A percentile compares a stretch with the other conserved stretches of the same genome.
Evolutionary conservation across 2,797 vertebrate species (phyloP).

Genomic region (Odontamblyopus rebecca): DNA sequence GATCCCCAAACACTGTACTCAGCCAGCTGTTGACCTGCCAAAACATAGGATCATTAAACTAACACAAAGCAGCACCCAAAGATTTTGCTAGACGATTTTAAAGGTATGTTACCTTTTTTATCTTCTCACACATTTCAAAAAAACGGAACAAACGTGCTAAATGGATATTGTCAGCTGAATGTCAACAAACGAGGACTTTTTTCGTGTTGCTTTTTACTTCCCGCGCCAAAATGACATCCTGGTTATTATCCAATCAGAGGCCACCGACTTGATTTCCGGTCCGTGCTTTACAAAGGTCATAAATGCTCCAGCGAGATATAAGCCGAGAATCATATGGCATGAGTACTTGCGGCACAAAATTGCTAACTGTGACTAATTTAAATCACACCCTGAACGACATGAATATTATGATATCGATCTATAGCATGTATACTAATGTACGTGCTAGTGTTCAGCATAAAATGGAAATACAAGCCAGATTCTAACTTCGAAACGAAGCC

Average conservation of each 20-base stretch:
- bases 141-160: accelerated
- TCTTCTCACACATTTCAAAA: constrained; percentile 72
- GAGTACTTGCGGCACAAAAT: background rate
- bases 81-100: background rate
- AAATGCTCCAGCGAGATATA: background rate
- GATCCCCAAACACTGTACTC: constrained; percentile 66
- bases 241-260: constrained; percentile 40
- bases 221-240: constrained; percentile 52
- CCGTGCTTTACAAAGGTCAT: constrained; percentile 26
- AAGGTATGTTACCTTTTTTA: constrained; percentile 58
- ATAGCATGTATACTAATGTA: background rate
- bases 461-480: background rate
- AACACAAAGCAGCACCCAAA: background rate
- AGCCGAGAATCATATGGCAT: background rate
- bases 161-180: background rate
- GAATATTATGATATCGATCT: background rate
- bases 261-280: constrained; percentile 7
- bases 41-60: background rate
- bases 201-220: constrained; percentile 6
- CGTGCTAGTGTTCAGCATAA: background rate
- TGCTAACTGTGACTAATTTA: background rate
- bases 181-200: background rate
- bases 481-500: constrained; percentile 16
- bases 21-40: constrained; percentile 85
- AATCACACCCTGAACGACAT: background rate